Conservation (phyloP, 1,140 invertebrate genomes). For the Daktulosphaira vitifoliae region DNA sequence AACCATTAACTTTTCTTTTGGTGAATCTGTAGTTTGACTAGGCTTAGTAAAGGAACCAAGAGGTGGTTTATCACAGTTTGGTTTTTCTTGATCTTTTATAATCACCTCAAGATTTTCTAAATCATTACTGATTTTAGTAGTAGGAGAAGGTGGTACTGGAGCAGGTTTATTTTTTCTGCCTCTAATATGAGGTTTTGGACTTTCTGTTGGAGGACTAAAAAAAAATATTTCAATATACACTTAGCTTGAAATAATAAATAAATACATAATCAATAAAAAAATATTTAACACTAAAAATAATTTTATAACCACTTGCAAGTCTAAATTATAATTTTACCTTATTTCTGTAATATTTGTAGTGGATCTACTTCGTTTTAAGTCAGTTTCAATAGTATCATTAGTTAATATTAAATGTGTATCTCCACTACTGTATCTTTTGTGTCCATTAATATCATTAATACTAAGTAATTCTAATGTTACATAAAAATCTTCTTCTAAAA, state of each 20-base stretch:
- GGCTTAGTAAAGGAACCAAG: conserved; percentile 7
- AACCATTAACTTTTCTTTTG: conserved; percentile 8
- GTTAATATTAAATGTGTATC: conserved; percentile 38
- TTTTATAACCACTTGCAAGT: neutral
- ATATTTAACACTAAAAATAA: neutral
- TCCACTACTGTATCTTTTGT: conserved; percentile 39
- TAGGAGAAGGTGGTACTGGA: conserved; percentile 51
- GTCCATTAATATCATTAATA: conserved; percentile 35
- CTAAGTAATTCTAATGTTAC: conserved; percentile 34
- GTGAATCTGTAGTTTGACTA: conserved; percentile 14
- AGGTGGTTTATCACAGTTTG: conserved; percentile 23
- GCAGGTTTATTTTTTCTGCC: conserved; percentile 60
- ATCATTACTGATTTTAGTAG: conserved; percentile 8
- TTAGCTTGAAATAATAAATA: conserved; percentile 15
- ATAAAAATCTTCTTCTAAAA: conserved; percentile 40
- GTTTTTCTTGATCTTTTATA: conserved; percentile 6
- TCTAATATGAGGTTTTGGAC: conserved; percentile 60
- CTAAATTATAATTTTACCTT: too few relatives aligned
- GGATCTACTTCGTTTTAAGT: conserved; percentile 30
- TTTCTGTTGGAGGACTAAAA: conserved; percentile 55
- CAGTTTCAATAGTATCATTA: conserved; percentile 4
- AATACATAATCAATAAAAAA: neutral
- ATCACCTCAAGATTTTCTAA: neutral
- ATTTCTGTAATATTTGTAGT: conserved; percentile 30
- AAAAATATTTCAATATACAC: conserved; percentile 32